These are phyloP conservation scores for Morone saxatilis DNA, from an alignment of 2,113 vertebrate genomes.

Conservation along the genomic window DNA sequence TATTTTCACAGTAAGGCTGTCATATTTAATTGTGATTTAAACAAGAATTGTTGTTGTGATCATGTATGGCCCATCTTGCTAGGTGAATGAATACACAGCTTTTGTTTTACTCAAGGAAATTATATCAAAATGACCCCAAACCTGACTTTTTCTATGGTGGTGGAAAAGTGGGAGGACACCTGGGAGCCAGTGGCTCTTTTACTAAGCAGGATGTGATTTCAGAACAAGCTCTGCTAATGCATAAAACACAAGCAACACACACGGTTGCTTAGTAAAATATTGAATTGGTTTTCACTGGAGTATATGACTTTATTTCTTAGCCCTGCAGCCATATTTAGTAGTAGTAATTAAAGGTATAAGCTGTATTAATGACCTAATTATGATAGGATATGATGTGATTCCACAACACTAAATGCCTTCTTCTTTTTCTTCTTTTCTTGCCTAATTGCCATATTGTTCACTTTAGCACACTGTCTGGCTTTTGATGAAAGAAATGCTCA, in stretches of 20 bases:
- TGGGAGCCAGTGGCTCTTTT: conserved; percentile 19
- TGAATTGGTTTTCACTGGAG: conserved; percentile 44
- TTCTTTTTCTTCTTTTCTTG: neutral
- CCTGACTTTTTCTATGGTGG: conserved; percentile 5
- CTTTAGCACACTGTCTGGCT: neutral
- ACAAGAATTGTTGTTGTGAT: neutral
- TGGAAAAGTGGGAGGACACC: conserved; percentile 17
- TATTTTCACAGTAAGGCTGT: conserved; percentile 11
- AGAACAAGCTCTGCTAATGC: conserved; percentile 45
- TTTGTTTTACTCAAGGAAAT: conserved; percentile 40
- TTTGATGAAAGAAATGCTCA: conserved; percentile 17
- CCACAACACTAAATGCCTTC: neutral
- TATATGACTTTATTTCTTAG: conserved; percentile 29
- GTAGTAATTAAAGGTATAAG: conserved; percentile 2
- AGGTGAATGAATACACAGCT: neutral
- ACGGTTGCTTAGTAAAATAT: conserved; percentile 53
- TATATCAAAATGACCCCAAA: conserved; percentile 29
- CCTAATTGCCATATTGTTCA: neutral
- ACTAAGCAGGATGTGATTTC: conserved; percentile 33
- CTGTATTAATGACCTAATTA: conserved; percentile 17
- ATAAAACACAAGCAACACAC: conserved; percentile 49
- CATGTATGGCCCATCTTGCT: neutral
- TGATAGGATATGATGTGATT: conserved; percentile 9
- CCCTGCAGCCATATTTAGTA: neutral
- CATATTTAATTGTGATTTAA: neutral